These are phyloP conservation scores for Centropus unirufus DNA, from an alignment of 2,113 vertebrate species.

Conservation along the genomic window DNA sequence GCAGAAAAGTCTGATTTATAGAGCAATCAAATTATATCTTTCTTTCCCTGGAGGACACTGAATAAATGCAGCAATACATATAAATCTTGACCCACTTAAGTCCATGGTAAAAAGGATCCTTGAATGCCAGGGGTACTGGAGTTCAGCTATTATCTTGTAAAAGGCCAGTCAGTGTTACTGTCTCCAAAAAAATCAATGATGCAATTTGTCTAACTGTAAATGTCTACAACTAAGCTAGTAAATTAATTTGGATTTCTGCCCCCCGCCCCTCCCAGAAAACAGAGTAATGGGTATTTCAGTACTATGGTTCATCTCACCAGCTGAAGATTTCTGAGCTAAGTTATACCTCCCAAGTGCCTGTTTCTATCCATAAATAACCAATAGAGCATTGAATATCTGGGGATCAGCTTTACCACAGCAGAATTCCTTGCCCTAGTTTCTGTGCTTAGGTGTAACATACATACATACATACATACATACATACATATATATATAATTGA, in stretches of 20 bases:
- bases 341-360: background rate
- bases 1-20: conserved; percentile 4
- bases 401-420: background rate
- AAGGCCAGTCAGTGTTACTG: background rate
- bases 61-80: background rate
- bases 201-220: background rate
- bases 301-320: background rate
- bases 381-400: background rate
- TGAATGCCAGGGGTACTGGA: background rate
- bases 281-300: background rate
- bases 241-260: background rate
- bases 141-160: background rate
- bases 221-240: background rate
- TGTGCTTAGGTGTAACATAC: background rate
- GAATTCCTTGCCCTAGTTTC: background rate
- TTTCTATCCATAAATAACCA: background rate
- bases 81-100: background rate
- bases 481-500: background rate
- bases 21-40: background rate
- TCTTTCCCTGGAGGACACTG: background rate
- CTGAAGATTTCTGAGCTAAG: background rate
- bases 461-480: background rate
- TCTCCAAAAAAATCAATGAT: background rate
- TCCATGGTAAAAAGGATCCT: background rate
- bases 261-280: background rate